Evolutionary conservation across 2,888 invertebrate species (phyloP), one percentile per base, ranked within the genome.

Genomic region (Caenorhabditis japonica): DNA sequence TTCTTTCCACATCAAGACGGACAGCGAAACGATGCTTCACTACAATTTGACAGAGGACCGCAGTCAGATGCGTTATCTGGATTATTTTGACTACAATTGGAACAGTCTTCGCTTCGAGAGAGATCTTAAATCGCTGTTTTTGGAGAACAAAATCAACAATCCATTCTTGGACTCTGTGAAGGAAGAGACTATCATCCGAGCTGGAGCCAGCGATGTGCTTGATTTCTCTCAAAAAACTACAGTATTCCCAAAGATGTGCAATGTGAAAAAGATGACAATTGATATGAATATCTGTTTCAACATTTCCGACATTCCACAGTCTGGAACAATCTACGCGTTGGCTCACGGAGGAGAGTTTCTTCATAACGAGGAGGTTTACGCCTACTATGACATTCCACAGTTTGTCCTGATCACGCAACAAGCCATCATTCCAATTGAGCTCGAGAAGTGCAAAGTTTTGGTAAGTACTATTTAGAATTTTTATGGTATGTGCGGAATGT

Each of bases 391-490:
- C 13, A 49, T 75, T 27, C 79, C 79, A 21, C 68, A 75, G 15
- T 77, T 69, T 53, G 77, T 72, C 17, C 49, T 79, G 25, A 73
- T 79, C 53, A 72, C 75, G 12, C 56, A 51, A 10, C 58, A 77
- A 33, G 47, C 56, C 33, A 62, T 77, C 15, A 60, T 72, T 30
- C 72, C 75, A n/a, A 58, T 79, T 15, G 75, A 79, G 38, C 56
- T 79, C 30, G 72, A 53, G 33, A 60, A 79, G 44, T 79, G 79
- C 71, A 79, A 79, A 73, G 76, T 77, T 49, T 66, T 79, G 73
- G 79, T 79, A n/a, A 64, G 68, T 39, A 17, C 12, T 10, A n/a
- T 13, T 13, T 25, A n/a, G n/a, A n/a, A 30, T 30, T 30, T 10
- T 30, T 5, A 30, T 30, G 30, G 10, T 25, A 46, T n/a, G 17